These are phyloP conservation scores for Drosophila colorata DNA, from an alignment of 2,888 invertebrate species.

Conservation along the genomic window DNA sequence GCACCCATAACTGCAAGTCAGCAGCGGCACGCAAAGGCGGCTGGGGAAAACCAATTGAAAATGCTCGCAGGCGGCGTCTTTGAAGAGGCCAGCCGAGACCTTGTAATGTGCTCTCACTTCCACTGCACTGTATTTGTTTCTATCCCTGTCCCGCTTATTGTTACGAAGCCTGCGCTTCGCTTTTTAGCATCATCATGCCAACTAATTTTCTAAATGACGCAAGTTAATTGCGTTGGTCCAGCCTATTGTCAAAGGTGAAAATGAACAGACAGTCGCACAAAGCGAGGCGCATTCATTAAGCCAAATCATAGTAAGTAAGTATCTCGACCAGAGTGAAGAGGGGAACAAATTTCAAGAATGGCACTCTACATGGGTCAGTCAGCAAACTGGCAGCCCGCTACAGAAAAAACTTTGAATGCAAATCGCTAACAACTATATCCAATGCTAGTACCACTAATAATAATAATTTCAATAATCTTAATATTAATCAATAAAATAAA, in stretches of 20 bases:
- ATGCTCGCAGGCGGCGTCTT: constrained; percentile 54
- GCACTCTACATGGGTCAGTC: background rate
- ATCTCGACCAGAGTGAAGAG: constrained; percentile 28
- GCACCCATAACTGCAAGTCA: constrained; percentile 60
- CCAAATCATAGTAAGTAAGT: constrained; percentile 71
- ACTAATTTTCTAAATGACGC: constrained; percentile 78
- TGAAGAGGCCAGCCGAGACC: constrained; percentile 61
- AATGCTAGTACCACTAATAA: background rate
- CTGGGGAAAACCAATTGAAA: constrained; percentile 61
- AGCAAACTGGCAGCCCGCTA: background rate
- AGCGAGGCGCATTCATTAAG: constrained; percentile 69
- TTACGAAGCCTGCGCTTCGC: constrained; percentile 4
- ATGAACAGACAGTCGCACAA: constrained; percentile 48
- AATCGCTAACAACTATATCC: background rate
- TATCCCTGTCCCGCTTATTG: background rate
- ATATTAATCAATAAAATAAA: too few species aligned
- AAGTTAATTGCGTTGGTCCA: constrained; percentile 67
- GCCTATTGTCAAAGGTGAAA: constrained; percentile 70
- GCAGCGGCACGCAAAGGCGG: constrained; percentile 25
- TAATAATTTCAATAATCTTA: too few species aligned
- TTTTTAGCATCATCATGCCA: constrained; percentile 77
- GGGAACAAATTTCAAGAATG: constrained; percentile 1
- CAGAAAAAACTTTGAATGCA: constrained; percentile 11
- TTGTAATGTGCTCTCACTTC: constrained; percentile 31
- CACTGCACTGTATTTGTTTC: background rate